Evolutionary conservation across 2,797 vertebrate genomes (phyloP), one percentile per base, ranked within the genome.

Genomic region (Echeneis naucrates): DNA sequence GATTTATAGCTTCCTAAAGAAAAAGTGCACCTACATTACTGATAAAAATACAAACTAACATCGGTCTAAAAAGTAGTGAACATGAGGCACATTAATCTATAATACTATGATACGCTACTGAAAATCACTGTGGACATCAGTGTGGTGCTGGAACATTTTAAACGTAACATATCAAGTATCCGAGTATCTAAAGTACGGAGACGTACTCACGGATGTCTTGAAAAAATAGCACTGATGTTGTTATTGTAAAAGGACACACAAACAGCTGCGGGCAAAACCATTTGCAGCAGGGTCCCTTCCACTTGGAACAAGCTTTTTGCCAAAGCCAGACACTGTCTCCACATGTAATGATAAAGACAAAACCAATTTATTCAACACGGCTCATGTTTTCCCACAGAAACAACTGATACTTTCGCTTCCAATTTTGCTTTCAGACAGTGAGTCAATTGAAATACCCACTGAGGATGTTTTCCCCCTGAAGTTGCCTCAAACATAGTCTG

Each of bases 291-390:
- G 75, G 55, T 71, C 55, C 40, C 26, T 37, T 84, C 59, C 47
- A 71, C 63, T 65, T 66, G 37, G 57, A 77, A 68, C 45, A 76
- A 59, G 73, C 66, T 58, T 63, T 74, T 60, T 54, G 45, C 35
- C 5, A 58, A 16, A 13, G 61, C 62, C 72, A 75, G 68, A 79
- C 51, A 48, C 63, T 9, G 12, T 71, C 54, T 77, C 54, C 35
- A 66, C 58, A 56, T 62, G 32, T 60, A 72, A 69, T 38, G 32
- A 65, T 42, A 42, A 35, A 75, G 56, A 78, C 69, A 62, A 81
- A 83, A 68, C 55, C 72, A 58, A 68, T 79, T 77, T 68, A 75
- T 67, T 76, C 56, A 48, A 38, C 67, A 62, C 44, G 45, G 30
- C 62, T 66, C 48, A 61, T 27, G 23, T 51, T 37, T 67, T 38